These are phyloP conservation scores for Numida meleagris DNA, from an alignment of 2,113 vertebrate genomes.

Conservation along the genomic window DNA sequence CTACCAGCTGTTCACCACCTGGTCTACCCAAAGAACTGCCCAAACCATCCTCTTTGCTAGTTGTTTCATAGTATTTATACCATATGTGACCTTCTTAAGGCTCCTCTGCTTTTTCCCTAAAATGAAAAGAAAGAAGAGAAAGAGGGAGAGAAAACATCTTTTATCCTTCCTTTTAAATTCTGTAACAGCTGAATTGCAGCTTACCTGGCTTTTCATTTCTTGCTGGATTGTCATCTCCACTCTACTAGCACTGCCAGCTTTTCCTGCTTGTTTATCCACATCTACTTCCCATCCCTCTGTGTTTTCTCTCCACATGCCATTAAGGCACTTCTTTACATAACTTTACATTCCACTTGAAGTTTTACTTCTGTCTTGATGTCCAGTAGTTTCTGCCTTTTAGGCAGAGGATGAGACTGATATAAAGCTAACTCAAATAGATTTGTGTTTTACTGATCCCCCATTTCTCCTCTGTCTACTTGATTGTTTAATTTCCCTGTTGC, in stretches of 20 bases:
- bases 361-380: not conserved
- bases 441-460: not conserved
- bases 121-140: not conserved
- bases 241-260: not conserved
- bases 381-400: not conserved
- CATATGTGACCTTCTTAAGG: not conserved
- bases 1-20: not conserved
- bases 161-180: not conserved
- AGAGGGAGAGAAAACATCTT: not conserved
- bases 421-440: not conserved
- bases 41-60: not conserved
- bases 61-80: not conserved
- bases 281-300: accelerated
- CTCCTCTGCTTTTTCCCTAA: not conserved
- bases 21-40: not conserved
- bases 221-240: not conserved
- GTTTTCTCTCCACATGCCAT: not conserved
- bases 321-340: not conserved
- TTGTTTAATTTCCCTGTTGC: not conserved
- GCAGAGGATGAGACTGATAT: not conserved
- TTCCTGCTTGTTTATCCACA: not conserved
- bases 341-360: not conserved
- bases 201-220: not conserved
- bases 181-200: not conserved
- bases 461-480: not conserved